phyloP scores from a whole-genome alignment of 2,113 vertebrate genomes.

The Brachionichthys hirsutus region DNA sequence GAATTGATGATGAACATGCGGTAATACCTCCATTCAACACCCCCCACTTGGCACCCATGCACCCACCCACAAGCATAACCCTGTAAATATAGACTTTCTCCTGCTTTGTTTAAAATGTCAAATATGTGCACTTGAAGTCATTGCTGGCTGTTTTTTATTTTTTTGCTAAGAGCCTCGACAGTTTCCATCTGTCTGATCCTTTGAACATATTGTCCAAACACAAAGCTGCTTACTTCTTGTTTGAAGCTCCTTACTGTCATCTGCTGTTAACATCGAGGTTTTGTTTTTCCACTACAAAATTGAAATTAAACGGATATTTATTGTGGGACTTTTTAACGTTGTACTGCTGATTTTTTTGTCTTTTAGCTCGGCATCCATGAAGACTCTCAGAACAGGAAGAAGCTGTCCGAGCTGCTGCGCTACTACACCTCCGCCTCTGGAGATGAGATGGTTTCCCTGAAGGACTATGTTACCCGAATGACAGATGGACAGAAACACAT shows the following conservation, averaged over 20 bases:
- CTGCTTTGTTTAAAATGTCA: not conserved
- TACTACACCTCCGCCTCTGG: conserved; percentile 94
- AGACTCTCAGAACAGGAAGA: conserved; percentile 95
- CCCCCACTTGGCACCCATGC: too few species aligned
- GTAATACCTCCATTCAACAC: too few species aligned
- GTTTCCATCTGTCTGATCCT: conserved; percentile 35
- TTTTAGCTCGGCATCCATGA: conserved; percentile 95
- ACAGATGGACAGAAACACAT: conserved; percentile 98
- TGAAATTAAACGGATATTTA: too few species aligned
- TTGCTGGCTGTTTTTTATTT: not conserved
- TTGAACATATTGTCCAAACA: conserved; percentile 21
- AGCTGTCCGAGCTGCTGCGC: conserved; percentile 88
- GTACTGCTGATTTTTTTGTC: not conserved
- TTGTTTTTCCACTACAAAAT: too few species aligned
- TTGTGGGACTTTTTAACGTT: not conserved
- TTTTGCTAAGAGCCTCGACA: conserved; percentile 12
- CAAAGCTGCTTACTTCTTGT: conserved; percentile 37
- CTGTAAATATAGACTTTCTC: too few species aligned
- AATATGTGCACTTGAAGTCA: not conserved
- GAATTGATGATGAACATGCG: too few species aligned
- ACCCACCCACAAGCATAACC: too few species aligned
- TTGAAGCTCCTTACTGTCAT: conserved; percentile 11
- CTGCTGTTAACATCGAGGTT: conserved; percentile 1
- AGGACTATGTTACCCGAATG: conserved; percentile 95
- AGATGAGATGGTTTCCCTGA: conserved; percentile 95